These are phyloP conservation scores for Botia almorhae DNA, from an alignment of 2,797 vertebrate species.

Conservation along the genomic window DNA sequence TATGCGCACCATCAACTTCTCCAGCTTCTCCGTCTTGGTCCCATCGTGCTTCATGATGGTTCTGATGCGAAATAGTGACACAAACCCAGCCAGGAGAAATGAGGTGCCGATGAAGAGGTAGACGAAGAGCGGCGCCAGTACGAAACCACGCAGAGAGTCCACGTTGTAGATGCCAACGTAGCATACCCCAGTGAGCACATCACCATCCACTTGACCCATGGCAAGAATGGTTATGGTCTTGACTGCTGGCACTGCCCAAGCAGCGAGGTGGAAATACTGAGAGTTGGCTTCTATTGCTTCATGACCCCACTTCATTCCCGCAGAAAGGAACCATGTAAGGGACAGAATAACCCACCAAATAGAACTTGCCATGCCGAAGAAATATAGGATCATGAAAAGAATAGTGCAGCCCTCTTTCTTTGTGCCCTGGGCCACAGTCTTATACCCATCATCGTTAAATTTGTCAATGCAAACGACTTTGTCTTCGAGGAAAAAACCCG, in stretches of 20 bases:
- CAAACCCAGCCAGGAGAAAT: conserved; percentile 96
- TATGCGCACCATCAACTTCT: conserved; percentile 98
- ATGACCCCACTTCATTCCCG: conserved; percentile 98
- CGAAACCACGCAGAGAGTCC: conserved; percentile 92
- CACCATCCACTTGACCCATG: conserved; percentile 96
- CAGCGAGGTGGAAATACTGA: conserved; percentile 97
- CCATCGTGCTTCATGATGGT: conserved; percentile 99
- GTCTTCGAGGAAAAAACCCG: conserved; percentile 93
- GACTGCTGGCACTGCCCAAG: conserved; percentile 95
- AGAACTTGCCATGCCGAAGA: conserved; percentile 90
- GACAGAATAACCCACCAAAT: conserved; percentile 93
- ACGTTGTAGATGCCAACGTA: conserved; percentile 96
- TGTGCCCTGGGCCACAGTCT: conserved; percentile 95
- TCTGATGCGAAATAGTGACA: conserved; percentile 95
- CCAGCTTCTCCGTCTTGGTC: conserved; percentile 97
- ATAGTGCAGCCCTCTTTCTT: conserved; percentile 99
- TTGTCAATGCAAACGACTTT: conserved; percentile 92
- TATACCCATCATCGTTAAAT: conserved; percentile 90
- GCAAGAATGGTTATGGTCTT: conserved; percentile 98
- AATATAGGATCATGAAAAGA: conserved; percentile 97
- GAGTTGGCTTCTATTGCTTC: conserved; percentile 98
- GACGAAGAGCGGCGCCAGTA: conserved; percentile 93
- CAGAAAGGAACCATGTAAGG: conserved; percentile 97
- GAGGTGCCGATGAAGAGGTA: conserved; percentile 98
- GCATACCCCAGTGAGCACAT: conserved; percentile 94